Evolutionary conservation across 2,888 invertebrate species (phyloP).

Genomic region (Trilocha varians): DNA sequence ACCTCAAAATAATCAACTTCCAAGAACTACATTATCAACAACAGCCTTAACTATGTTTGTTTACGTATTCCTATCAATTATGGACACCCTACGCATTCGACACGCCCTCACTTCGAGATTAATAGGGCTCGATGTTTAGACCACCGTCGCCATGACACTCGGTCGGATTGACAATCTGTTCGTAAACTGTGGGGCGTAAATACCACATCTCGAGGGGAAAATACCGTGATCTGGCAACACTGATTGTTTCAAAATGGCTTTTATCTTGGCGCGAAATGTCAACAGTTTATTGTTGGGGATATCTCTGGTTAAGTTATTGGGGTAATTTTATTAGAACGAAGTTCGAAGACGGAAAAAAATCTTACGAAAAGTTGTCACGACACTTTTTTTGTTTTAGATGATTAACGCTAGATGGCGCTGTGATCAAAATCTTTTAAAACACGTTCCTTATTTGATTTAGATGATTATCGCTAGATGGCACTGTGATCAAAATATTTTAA

Average conservation of each 20-base stretch:
- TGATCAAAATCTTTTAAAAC: too few species aligned
- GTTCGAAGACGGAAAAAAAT: too few species aligned
- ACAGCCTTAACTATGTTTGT: not conserved
- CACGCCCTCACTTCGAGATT: constrained; percentile 63
- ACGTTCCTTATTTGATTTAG: too few species aligned
- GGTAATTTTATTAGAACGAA: too few species aligned
- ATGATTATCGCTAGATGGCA: too few species aligned
- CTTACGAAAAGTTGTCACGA: too few species aligned
- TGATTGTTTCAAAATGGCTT: constrained; percentile 18
- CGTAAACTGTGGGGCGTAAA: constrained; percentile 38
- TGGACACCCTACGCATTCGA: constrained; percentile 40
- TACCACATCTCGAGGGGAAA: constrained; percentile 64
- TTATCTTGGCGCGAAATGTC: constrained; percentile 24
- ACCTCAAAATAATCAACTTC: not conserved
- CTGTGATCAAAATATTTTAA: too few species aligned
- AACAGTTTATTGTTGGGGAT: constrained; percentile 23
- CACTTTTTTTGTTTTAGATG: too few species aligned
- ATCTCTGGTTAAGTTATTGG: not conserved
- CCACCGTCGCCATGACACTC: constrained; percentile 55
- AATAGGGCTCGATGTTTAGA: constrained; percentile 64
- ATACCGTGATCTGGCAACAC: constrained; percentile 49
- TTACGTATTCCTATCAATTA: constrained; percentile 10
- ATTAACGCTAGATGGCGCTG: too few species aligned
- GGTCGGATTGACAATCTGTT: constrained; percentile 51
- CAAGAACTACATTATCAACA: not conserved